Evolutionary conservation across 2,888 invertebrate species (phyloP).

Genomic region (Scelioninae gen. 1): DNA sequence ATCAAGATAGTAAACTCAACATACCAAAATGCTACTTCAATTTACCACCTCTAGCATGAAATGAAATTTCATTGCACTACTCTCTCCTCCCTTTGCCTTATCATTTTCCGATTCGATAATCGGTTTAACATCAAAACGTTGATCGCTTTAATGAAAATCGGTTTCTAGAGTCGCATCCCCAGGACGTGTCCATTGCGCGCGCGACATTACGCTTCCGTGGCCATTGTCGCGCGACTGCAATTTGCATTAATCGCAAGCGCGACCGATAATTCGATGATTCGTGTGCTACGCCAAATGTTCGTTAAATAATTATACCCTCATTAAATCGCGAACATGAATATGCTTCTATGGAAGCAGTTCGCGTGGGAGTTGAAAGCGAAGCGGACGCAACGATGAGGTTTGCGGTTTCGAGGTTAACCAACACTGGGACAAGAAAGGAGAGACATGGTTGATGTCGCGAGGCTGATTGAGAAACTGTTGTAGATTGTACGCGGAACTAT

Average conservation of each 20-base stretch:
- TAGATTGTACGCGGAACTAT: slow-evolving; percentile 1
- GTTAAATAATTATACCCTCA: slow-evolving; percentile 66
- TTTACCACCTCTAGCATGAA: too few relatives aligned
- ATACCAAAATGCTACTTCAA: too few relatives aligned
- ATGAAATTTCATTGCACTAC: too few relatives aligned
- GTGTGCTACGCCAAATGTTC: slow-evolving; percentile 54
- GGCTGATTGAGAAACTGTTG: slow-evolving; percentile 24
- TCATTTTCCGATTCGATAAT: slow-evolving; percentile 5
- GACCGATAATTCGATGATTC: slow-evolving; percentile 63
- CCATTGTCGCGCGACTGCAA: slow-evolving; percentile 62
- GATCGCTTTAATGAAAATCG: slow-evolving; percentile 30
- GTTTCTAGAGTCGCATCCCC: slow-evolving; percentile 1
- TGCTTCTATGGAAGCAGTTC: slow-evolving; percentile 56
- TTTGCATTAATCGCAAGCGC: slow-evolving; percentile 58
- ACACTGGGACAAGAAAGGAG: slow-evolving; percentile 29
- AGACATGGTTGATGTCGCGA: slow-evolving; percentile 8
- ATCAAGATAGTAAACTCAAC: too few relatives aligned
- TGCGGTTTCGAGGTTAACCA: slow-evolving; percentile 78
- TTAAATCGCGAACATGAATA: slow-evolving; percentile 68
- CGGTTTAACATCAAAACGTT: slow-evolving; percentile 4
- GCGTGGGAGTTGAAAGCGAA: slow-evolving; percentile 65
- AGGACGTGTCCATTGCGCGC: too few relatives aligned
- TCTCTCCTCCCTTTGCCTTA: too few relatives aligned
- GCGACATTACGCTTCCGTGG: slow-evolving; percentile 24
- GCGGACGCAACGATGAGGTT: slow-evolving; percentile 68